phyloP scores from a whole-genome alignment of 2,113 vertebrate genomes.

The Rhizomys pruinosus region DNA sequence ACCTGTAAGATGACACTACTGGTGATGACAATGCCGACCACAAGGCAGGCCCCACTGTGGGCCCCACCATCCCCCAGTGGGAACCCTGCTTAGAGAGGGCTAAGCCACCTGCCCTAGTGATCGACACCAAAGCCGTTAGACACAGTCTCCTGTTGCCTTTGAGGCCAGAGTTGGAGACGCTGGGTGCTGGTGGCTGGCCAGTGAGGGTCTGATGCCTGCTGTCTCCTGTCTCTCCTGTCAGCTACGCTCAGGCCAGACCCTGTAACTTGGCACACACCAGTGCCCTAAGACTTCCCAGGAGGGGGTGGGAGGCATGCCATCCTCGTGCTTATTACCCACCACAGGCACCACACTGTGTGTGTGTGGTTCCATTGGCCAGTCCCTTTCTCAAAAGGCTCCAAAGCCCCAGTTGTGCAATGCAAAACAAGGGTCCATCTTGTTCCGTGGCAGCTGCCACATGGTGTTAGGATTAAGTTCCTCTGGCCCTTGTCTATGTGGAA shows the following conservation, averaged over 20 bases:
- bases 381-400: neutral
- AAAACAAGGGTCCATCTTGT: too few relatives aligned
- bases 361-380: neutral
- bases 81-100: neutral
- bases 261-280: neutral
- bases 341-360: neutral
- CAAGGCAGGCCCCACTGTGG: accelerated
- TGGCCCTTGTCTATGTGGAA: neutral
- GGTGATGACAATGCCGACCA: neutral
- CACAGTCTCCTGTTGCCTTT: neutral
- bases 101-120: neutral
- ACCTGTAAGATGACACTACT: accelerated
- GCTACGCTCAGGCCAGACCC: neutral
- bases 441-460: neutral
- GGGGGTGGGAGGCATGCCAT: neutral
- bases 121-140: neutral
- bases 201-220: neutral
- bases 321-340: neutral
- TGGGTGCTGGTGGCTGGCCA: accelerated
- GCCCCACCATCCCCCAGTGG: neutral
- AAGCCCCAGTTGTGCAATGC: neutral
- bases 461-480: neutral
- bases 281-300: neutral
- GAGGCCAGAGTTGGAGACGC: neutral
- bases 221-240: neutral